Percentiles rank a stretch among this genome's conserved stretches.
These are phyloP conservation scores for Ceyx erithaca DNA, from an alignment of 2,797 vertebrate species.

Conservation along the genomic window DNA sequence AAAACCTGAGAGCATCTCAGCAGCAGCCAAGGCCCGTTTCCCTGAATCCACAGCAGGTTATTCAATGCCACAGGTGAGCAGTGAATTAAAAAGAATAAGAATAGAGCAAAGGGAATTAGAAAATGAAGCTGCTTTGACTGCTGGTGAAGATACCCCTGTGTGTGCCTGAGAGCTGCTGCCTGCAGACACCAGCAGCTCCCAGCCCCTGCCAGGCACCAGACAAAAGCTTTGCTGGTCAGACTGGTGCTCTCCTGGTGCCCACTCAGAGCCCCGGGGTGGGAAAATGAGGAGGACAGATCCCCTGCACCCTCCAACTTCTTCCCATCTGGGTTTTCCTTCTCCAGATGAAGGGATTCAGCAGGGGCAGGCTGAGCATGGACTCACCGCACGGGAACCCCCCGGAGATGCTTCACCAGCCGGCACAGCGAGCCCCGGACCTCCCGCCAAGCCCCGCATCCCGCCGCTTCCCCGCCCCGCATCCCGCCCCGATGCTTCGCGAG, in stretches of 20 bases:
- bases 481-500: background rate
- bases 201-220: too few relatives aligned
- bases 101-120: background rate
- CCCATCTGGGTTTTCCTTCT: background rate
- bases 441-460: background rate
- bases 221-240: too few relatives aligned
- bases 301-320: background rate
- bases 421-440: background rate
- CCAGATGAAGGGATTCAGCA: background rate
- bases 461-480: background rate
- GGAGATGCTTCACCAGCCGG: background rate
- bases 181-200: background rate
- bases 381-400: background rate
- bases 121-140: background rate
- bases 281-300: background rate
- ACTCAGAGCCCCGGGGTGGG: background rate
- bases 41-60: background rate
- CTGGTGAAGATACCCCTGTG: background rate
- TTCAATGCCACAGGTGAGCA: background rate
- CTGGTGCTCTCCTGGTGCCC: too few relatives aligned
- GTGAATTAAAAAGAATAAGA: background rate
- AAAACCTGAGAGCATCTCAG: background rate
- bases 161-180: too few relatives aligned
- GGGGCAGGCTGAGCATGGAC: background rate
- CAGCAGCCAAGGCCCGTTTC: background rate